These are phyloP conservation scores for Suillia variegata DNA, from an alignment of 2,888 invertebrate genomes.

Conservation along the genomic window DNA sequence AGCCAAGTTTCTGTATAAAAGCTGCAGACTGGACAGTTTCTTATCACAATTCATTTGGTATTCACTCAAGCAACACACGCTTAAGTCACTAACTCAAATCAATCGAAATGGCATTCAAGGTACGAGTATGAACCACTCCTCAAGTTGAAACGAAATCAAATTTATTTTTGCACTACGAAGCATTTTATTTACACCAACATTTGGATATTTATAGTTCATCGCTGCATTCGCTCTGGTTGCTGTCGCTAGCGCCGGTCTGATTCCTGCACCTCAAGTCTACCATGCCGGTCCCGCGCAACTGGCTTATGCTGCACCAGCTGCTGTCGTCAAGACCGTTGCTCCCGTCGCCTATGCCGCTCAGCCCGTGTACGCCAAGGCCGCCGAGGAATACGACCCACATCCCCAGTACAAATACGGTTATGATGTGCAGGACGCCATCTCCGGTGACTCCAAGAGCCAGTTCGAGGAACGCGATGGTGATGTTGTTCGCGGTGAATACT, in stretches of 20 bases:
- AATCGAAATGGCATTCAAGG: conserved; percentile 52
- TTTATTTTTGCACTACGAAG: background rate
- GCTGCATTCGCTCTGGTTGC: conserved; percentile 31
- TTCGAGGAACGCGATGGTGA: conserved; percentile 59
- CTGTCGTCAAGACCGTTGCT: conserved; percentile 27
- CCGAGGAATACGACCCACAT: conserved; percentile 55
- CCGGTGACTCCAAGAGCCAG: conserved; percentile 60
- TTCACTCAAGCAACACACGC: conserved; percentile 30
- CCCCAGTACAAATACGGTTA: conserved; percentile 57
- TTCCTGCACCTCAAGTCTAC: conserved; percentile 33
- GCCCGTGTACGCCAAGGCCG: conserved; percentile 34
- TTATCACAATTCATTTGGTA: conserved; percentile 38
- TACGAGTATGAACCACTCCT: conserved; percentile 23
- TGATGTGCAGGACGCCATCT: conserved; percentile 54
- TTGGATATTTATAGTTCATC: conserved; percentile 20
- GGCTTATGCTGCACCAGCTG: conserved; percentile 32
- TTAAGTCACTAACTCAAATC: conserved; percentile 28
- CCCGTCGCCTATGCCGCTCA: conserved; percentile 34
- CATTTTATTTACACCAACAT: no score
- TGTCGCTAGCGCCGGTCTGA: conserved; percentile 36
- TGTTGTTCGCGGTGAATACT: conserved; percentile 59
- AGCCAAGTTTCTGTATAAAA: conserved; percentile 33
- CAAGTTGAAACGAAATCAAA: background rate
- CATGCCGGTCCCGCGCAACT: conserved; percentile 31
- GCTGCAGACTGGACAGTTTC: conserved; percentile 23